Percentiles rank a stretch among this genome's conserved stretches.
Conservation (phyloP, 2,113 vertebrate species). For the Atlantisia rogersi region DNA sequence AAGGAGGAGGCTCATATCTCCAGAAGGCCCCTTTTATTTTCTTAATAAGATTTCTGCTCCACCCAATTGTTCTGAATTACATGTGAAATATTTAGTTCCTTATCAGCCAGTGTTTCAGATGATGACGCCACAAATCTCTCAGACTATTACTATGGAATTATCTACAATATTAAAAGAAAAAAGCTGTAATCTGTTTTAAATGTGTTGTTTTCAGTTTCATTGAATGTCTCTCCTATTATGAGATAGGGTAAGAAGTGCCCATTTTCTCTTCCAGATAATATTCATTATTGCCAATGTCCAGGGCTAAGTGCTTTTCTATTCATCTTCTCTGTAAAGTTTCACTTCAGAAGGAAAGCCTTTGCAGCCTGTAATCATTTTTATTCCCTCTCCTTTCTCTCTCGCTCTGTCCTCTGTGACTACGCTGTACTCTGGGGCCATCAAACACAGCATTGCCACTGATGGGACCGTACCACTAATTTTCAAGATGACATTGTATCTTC, state of each 20-base stretch:
- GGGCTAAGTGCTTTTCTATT: conserved; percentile 13
- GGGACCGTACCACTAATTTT: conserved; percentile 13
- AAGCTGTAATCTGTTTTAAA: conserved; percentile 5
- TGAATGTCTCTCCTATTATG: background rate
- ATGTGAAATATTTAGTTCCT: background rate
- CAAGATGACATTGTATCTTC: background rate
- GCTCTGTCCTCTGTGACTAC: background rate
- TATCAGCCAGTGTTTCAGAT: background rate
- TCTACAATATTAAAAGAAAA: background rate
- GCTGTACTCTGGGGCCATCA: background rate
- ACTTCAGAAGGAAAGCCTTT: background rate
- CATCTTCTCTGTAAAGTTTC: conserved; percentile 6
- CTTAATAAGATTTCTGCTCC: background rate
- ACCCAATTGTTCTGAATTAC: background rate
- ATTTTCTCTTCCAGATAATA: conserved; percentile 10
- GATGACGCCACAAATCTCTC: background rate
- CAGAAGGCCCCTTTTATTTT: background rate
- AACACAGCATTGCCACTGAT: background rate
- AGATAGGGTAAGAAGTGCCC: background rate
- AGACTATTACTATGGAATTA: background rate
- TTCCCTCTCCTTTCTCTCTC: background rate
- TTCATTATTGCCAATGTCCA: background rate
- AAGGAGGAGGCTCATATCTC: background rate
- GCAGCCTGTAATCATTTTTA: background rate
- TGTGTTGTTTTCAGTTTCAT: conserved; percentile 35